A percentile compares a stretch with the other conserved stretches of the same genome.
These are phyloP conservation scores for Chrosomus eos DNA, from an alignment of 2,797 vertebrate species.

Conservation along the genomic window DNA sequence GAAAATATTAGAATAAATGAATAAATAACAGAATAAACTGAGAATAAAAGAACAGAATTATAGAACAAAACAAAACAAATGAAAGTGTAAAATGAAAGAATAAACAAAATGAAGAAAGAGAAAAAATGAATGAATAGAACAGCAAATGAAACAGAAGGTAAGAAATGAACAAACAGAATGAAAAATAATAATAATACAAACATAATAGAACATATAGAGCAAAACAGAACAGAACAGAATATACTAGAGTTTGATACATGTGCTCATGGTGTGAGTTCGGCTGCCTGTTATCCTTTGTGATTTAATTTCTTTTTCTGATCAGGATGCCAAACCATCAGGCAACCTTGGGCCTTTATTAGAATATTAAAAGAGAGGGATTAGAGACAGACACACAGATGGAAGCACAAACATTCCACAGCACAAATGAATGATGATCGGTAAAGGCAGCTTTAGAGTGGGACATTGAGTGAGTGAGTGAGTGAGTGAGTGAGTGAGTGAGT, in stretches of 20 bases:
- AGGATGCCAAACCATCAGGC: constrained; percentile 17
- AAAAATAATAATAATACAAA: neutral
- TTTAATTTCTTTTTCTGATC: constrained; percentile 26
- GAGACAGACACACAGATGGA: constrained; percentile 14
- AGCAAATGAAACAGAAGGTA: too few species aligned
- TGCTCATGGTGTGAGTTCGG: neutral
- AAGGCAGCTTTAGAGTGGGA: neutral
- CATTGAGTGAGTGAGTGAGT: too few species aligned
- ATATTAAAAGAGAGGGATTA: constrained; percentile 38
- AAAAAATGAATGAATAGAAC: neutral
- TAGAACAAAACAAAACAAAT: neutral
- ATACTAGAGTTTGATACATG: neutral
- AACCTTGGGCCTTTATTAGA: constrained; percentile 37
- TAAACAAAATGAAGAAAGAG: neutral
- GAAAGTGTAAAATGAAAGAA: neutral
- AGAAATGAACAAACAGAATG: neutral
- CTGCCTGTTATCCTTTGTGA: neutral
- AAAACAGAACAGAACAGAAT: neutral
- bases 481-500: too few species aligned
- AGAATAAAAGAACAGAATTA: too few species aligned
- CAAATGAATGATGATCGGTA: constrained; percentile 6
- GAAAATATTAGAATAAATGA: too few species aligned
- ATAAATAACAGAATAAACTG: too few species aligned
- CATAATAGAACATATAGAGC: neutral
- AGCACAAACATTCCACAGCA: neutral